Base-by-base conservation (phyloP, 2,797 vertebrate genomes). In the Tapirus indicus region DNA sequence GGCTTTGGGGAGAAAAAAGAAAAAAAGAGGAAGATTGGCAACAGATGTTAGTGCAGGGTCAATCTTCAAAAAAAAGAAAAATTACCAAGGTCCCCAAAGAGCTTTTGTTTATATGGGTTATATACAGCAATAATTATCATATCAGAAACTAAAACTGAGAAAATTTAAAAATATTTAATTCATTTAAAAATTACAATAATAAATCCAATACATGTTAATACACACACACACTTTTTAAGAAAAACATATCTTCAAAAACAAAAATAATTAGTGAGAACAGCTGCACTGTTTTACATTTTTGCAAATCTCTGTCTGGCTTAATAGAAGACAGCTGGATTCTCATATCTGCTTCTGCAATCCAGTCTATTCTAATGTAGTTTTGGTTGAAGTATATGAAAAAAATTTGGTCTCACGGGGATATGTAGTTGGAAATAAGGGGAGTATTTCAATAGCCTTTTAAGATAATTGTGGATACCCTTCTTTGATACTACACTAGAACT, bases 371-470 rank as follows among this genome's bases (percentile, higher is more conserved):
- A 68, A 74, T 60, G 60, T 47, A 77, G 11, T 79, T 92, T 82
- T 74, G 38, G 25, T 49, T 90, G 80, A 95, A 84, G 8, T 74
- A 87, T 27, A 97, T 25, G 62, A 82, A 93, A 35, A 88, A 85
- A 74, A 80, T 11, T 54, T 90, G 88, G 49, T 27, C 17, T 82
- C 54, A 75, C 16, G 96, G 38, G 64, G 41, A 64, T 58, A 66
- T 32, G 49, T 21, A 94, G 64, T 52, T 91, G n/a, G 20, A 83
- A 93, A 91, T 41, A 20, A 49, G 3, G 35, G 18, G 32, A 71
- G 4, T 62, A 83, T 85, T 80, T 92, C 69, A 94, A 89, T 52
- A 88, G 69, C 6, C 21, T 88, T 93, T 91, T 93, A 47, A 74
- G 66, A 14, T 87, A 74, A 92, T 44, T 72, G n/a, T 68, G 20